Percentiles rank a stretch among this genome's conserved stretches.
Conservation (phyloP, 2,888 invertebrate species). For the Lucinisca nassula region DNA sequence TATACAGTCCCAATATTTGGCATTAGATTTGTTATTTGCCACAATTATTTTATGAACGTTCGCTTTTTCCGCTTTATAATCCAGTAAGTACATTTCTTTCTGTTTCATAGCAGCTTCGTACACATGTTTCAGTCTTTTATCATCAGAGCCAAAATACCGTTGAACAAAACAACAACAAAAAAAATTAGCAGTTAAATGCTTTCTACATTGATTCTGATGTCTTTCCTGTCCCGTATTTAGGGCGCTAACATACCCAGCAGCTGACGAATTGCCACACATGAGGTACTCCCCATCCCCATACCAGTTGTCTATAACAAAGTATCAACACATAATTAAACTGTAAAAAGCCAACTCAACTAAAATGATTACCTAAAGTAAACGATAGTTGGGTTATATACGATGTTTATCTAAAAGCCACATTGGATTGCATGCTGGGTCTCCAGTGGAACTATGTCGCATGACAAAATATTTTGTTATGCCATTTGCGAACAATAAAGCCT, state of each 20-base stretch:
- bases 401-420: not conserved
- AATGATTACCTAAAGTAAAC: not conserved
- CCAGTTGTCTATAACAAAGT: constrained; percentile 77
- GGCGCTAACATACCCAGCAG: constrained; percentile 79
- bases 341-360: not conserved
- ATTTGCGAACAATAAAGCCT: too few relatives aligned
- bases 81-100: too few relatives aligned
- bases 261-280: constrained; percentile 79
- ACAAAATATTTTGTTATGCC: too few relatives aligned
- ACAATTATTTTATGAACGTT: not conserved
- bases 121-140: too few relatives aligned
- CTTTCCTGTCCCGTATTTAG: constrained; percentile 36
- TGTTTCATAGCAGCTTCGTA: too few relatives aligned
- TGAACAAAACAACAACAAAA: too few relatives aligned
- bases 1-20: too few relatives aligned
- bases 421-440: not conserved
- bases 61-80: not conserved
- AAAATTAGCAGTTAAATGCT: too few relatives aligned
- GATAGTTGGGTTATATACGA: not conserved
- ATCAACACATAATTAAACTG: constrained; percentile 12
- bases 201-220: too few relatives aligned
- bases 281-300: constrained; percentile 52
- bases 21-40: not conserved
- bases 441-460: not conserved
- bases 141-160: too few relatives aligned